These are phyloP conservation scores for Plutella xylostella DNA, from an alignment of 2,888 invertebrate genomes.

Conservation along the genomic window DNA sequence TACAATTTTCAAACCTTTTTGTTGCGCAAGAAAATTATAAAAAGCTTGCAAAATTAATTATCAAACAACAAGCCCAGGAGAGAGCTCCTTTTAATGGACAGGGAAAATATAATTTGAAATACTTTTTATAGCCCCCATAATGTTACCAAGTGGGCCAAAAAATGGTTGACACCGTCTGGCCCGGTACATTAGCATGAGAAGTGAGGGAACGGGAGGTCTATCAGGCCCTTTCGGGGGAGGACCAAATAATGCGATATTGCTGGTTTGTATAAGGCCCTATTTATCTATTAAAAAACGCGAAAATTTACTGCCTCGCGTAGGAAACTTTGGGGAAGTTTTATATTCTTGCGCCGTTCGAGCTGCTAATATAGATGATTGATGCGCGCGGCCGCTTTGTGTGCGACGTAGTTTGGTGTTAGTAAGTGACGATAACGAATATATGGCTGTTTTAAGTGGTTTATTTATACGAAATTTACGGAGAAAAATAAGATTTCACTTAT, in stretches of 20 bases:
- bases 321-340: conserved; percentile 64
- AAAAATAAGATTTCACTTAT: no score
- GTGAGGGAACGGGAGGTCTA: conserved; percentile 54
- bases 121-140: conserved; percentile 64
- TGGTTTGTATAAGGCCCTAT: conserved; percentile 69
- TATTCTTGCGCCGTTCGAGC: conserved; percentile 48
- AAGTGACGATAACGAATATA: no score
- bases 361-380: conserved; percentile 63
- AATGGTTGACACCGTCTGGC: conserved; percentile 70
- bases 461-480: no score
- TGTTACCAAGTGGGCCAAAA: conserved; percentile 69
- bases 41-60: conserved; percentile 31
- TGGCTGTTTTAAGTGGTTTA: no score
- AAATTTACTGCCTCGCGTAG: conserved; percentile 59
- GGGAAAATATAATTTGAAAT: conserved; percentile 67
- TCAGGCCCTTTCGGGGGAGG: conserved; percentile 68
- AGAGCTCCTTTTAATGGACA: conserved; percentile 64
- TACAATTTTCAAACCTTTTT: no score
- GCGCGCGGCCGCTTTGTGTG: conserved; percentile 28
- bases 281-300: conserved; percentile 69
- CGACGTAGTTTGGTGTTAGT: no score
- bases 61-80: conserved; percentile 37
- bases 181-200: conserved; percentile 67
- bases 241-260: conserved; percentile 70
- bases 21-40: conserved; percentile 2